Evolutionary conservation across 1,140 invertebrate genomes (phyloP).

Genomic region (Frieseomelitta varia): DNA sequence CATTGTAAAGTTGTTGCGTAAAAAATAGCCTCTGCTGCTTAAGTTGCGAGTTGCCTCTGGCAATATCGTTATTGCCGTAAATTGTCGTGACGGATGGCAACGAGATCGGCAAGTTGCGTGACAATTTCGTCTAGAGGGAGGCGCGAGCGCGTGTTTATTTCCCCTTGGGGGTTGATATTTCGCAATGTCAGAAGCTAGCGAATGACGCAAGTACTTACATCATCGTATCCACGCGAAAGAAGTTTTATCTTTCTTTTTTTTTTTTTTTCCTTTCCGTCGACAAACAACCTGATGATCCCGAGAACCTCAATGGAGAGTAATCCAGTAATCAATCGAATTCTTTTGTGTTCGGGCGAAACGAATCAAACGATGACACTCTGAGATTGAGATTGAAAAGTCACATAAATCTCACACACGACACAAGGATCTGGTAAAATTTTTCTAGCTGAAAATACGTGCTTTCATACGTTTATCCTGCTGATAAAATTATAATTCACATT

Average conservation of each 20-base stretch:
- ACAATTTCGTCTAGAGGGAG: not conserved
- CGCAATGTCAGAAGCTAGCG: not conserved
- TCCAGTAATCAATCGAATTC: not conserved
- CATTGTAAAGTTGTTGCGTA: not conserved
- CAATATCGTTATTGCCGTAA: not conserved
- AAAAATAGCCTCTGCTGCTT: not conserved
- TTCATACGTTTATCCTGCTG: too few relatives aligned
- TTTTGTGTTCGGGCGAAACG: not conserved
- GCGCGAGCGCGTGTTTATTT: not conserved
- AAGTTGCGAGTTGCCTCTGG: not conserved
- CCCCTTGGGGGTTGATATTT: not conserved
- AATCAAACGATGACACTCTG: not conserved
- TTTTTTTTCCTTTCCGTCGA: not conserved
- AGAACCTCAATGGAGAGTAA: not conserved
- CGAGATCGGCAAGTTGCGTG: slow-evolving; percentile 2
- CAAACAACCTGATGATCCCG: not conserved
- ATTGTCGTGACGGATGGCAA: slow-evolving; percentile 6
- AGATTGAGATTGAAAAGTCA: too few relatives aligned
- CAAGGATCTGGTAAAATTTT: too few relatives aligned
- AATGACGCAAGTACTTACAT: slow-evolving; percentile 4
- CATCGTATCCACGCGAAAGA: not conserved
- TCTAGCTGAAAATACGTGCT: too few relatives aligned
- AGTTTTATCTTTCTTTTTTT: not conserved
- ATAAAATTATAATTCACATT: too few relatives aligned
- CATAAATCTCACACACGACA: too few relatives aligned